Conservation (phyloP, 2,113 vertebrate species). For the Parotia lawesii region DNA sequence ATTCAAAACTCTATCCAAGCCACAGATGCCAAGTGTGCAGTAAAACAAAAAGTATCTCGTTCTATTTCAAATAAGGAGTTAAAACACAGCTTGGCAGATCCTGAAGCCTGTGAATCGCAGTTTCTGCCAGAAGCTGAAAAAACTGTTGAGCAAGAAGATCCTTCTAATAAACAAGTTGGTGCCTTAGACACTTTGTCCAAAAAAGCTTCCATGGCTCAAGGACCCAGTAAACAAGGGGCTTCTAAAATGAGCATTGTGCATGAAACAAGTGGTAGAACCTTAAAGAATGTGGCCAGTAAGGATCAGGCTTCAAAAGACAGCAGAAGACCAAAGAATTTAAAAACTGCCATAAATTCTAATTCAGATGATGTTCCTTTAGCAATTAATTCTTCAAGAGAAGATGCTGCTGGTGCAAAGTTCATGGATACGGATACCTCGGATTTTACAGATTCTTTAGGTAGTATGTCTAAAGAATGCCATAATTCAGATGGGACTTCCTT, state of each 20-base stretch:
- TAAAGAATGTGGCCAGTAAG: neutral
- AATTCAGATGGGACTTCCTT: neutral
- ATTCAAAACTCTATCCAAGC: neutral
- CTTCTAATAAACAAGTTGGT: constrained; percentile 39
- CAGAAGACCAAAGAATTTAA: constrained; percentile 47
- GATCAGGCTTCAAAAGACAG: constrained; percentile 25
- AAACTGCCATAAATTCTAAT: constrained; percentile 20
- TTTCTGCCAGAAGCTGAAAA: constrained; percentile 45
- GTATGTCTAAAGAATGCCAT: neutral
- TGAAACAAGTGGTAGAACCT: neutral
- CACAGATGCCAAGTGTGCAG: neutral
- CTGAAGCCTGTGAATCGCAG: neutral
- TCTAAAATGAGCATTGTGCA: neutral
- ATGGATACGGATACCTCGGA: neutral
- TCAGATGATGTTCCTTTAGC: constrained; percentile 18
- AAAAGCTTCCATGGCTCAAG: constrained; percentile 23
- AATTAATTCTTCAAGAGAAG: constrained; percentile 30
- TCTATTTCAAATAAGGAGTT: constrained; percentile 14
- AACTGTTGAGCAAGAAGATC: constrained; percentile 30
- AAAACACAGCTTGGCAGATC: neutral
- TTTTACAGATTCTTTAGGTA: neutral
- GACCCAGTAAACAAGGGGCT: neutral
- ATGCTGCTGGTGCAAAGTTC: constrained; percentile 9
- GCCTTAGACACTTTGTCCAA: constrained; percentile 30
- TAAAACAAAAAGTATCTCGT: constrained; percentile 24